Evolutionary conservation across 1,140 invertebrate genomes (phyloP), one percentile per base, ranked within the genome.

Genomic region (Pemphigus obesinymphae): DNA sequence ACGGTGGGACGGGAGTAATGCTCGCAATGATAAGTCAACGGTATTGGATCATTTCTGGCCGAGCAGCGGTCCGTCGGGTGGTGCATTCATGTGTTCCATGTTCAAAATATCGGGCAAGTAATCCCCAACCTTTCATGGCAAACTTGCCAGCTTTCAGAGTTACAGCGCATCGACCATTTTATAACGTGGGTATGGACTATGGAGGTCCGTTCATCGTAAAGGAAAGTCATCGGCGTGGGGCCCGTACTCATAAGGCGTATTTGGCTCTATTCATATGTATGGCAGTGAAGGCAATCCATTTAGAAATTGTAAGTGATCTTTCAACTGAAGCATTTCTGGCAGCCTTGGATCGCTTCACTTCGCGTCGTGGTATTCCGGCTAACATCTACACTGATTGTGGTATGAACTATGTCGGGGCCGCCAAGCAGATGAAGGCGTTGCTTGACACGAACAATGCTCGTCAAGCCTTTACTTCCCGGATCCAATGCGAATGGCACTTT

Each of bases 181-280:
- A n/a, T n/a, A n/a, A n/a, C n/a, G n/a, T n/a, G n/a, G n/a, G n/a
- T n/a, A n/a, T n/a, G n/a, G n/a, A n/a, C n/a, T n/a, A n/a, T n/a
- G n/a, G n/a, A n/a, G n/a, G n/a, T n/a, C n/a, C n/a, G n/a, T n/a
- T n/a, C n/a, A n/a, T 50, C 0, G 10, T 43, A 10, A 73, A 50
- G 70, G 50, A 50, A 26, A 73, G 10, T 4, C 23, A 15, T 6
- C 26, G 84, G 20, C 82, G 85, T 26, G 45, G 45, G 20, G 29
- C 29, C 2, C 15, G 43, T 7, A 76, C 66, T 20, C 26, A 84
- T 6, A 89, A 89, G 82, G 85, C 83, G 3, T 89, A 88, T 82
- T 68, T 88, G 11, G 85, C 84, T 23, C 2, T 89, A 6, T 89
- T 89, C 80, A 85, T 88, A 8, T 89, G 88, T 76, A 86, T 88